Evolutionary conservation across 2,113 vertebrate genomes (phyloP), one percentile per base, ranked within the genome.

Genomic region (Rhinoptilus africanus): DNA sequence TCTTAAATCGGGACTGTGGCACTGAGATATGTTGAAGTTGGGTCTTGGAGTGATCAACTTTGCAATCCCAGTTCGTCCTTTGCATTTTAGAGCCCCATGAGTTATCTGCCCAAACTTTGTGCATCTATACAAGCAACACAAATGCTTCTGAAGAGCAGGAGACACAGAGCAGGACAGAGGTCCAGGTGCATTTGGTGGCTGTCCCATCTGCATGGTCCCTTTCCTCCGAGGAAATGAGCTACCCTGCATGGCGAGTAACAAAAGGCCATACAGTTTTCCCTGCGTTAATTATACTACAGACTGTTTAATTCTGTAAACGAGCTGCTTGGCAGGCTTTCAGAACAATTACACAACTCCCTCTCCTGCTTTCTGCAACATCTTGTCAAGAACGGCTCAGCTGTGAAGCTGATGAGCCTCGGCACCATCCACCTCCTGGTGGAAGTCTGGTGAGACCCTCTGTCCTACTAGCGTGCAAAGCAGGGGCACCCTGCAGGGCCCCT

Each of bases 291-390:
- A 17, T 66, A n/a, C 41, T 69, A 35, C 37, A 78, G 92, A 53
- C 66, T 57, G 43, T 80, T 97, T 75, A 88, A 88, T 89, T 95
- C 93, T 72, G 72, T 45, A 88, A 94, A 91, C 0, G 19, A 74
- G 72, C 72, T 89, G 69, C 66, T 89, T 94, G 95, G 92, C 96
- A 93, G 45, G 19, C 37, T 78, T 87, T 95, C 94, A 92, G 93
- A 81, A 76, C 77, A 69, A 51, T 84, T 90, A 78, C 75, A 68
- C 72, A 80, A 92, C 76, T 92, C 50, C 9, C 24, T 93, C 64
- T 89, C 54, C 63, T 7, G 12, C 50, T 71, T 27, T 57, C 80
- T 51, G 68, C 0, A 0, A 67, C 6, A 63, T 37, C 2, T n/a
- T n/a, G 1, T 74, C 24, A 26, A 53, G 77, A 88, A 82, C 64